Conservation (phyloP, 2,797 vertebrate genomes). For the Acanthornis magna region DNA sequence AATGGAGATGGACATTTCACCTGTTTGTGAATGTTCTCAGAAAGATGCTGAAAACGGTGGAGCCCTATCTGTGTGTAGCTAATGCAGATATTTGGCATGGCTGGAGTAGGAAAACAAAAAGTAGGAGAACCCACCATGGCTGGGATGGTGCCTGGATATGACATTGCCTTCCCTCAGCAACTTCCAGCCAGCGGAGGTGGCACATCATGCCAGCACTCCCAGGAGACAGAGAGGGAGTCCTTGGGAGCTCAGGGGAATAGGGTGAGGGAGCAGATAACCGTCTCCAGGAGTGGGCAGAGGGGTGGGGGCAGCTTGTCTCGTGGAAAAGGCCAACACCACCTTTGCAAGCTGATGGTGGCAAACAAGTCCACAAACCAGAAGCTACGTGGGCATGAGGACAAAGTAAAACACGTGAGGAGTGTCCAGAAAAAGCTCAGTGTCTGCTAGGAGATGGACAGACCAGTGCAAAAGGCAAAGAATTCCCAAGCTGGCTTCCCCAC, state of each 20-base stretch:
- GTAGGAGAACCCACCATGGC: neutral
- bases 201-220: neutral
- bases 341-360: neutral
- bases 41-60: rapidly evolving
- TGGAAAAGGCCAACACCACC: neutral
- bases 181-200: neutral
- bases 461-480: neutral
- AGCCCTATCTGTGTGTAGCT: neutral
- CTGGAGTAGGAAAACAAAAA: neutral
- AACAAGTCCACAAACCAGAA: neutral
- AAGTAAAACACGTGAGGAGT: neutral
- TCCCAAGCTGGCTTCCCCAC: neutral
- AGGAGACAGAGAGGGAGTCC: neutral
- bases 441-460: neutral
- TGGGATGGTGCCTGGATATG: neutral
- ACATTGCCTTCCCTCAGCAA: neutral
- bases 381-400: rapidly evolving
- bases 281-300: neutral
- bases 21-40: neutral
- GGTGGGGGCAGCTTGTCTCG: neutral
- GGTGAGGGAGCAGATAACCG: neutral
- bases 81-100: neutral
- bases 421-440: neutral
- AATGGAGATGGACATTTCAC: neutral
- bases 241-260: neutral